Evolutionary conservation across 2,888 invertebrate genomes (phyloP).

Genomic region (Malacosoma neustria): DNA sequence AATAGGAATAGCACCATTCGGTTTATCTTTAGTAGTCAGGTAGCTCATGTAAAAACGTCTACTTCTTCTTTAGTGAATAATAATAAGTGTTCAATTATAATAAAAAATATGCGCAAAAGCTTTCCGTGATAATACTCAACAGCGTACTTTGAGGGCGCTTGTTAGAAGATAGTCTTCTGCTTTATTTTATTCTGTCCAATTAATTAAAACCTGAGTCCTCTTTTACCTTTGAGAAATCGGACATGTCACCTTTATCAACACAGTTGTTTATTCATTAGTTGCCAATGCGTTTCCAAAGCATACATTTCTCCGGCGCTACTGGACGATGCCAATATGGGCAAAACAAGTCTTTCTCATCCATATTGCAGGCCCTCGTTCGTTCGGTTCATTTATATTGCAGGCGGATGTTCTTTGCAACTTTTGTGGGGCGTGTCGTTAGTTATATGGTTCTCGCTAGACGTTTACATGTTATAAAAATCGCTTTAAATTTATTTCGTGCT

Average conservation of each 20-base stretch:
- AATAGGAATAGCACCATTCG: too few species aligned
- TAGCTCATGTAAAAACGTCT: too few species aligned
- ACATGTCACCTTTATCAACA: constrained; percentile 24
- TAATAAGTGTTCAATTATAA: too few species aligned
- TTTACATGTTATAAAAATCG: background rate
- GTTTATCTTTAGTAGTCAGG: too few species aligned
- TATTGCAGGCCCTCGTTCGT: constrained; percentile 39
- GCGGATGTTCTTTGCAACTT: constrained; percentile 32
- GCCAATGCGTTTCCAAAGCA: constrained; percentile 20
- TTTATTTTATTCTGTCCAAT: too few species aligned
- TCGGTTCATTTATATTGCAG: constrained; percentile 50
- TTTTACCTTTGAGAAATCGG: constrained; percentile 20
- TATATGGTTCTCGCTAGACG: constrained; percentile 4
- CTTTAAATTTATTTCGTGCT: background rate
- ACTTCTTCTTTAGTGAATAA: too few species aligned
- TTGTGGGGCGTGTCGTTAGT: constrained; percentile 25
- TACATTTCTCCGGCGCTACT: constrained; percentile 12
- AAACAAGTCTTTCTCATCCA: constrained; percentile 44
- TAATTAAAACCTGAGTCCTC: too few species aligned
- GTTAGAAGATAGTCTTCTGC: too few species aligned
- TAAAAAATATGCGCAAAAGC: too few species aligned
- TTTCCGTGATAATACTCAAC: too few species aligned
- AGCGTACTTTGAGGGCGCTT: too few species aligned
- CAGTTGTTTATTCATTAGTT: constrained; percentile 34
- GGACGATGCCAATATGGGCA: constrained; percentile 36